phyloP scores from a whole-genome alignment of 2,797 vertebrate genomes.

The Periparus ater region DNA sequence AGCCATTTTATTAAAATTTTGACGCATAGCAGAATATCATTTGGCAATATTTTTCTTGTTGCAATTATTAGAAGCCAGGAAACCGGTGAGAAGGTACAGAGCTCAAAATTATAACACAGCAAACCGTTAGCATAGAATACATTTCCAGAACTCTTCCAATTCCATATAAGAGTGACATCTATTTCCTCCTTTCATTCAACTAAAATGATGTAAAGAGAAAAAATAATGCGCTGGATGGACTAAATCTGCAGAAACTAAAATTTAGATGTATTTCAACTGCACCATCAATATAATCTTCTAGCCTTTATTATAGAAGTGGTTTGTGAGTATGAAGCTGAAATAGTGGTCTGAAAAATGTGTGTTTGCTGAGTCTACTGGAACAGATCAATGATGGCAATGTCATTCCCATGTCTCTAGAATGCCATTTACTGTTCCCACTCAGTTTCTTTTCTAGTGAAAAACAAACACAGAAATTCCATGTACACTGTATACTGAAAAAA shows the following conservation, averaged over 20 bases:
- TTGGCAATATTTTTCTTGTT: background rate
- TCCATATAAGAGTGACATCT: conserved; percentile 25
- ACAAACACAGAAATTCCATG: background rate
- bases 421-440: background rate
- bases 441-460: background rate
- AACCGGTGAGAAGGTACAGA: background rate
- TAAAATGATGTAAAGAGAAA: conserved; percentile 39
- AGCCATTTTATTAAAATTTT: background rate
- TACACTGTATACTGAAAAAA: background rate
- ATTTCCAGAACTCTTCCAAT: conserved; percentile 31
- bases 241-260: conserved; percentile 21
- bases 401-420: background rate
- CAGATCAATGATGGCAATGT: background rate
- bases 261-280: background rate
- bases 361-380: background rate
- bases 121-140: background rate
- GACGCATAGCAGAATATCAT: background rate
- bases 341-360: background rate
- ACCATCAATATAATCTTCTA: background rate
- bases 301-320: background rate
- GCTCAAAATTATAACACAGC: background rate
- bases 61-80: conserved; percentile 10
- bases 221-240: conserved; percentile 5
- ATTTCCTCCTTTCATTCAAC: conserved; percentile 33
- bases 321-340: background rate